Base-by-base conservation (phyloP, 2,797 vertebrate genomes). In the Tolypeutes matacus region DNA sequence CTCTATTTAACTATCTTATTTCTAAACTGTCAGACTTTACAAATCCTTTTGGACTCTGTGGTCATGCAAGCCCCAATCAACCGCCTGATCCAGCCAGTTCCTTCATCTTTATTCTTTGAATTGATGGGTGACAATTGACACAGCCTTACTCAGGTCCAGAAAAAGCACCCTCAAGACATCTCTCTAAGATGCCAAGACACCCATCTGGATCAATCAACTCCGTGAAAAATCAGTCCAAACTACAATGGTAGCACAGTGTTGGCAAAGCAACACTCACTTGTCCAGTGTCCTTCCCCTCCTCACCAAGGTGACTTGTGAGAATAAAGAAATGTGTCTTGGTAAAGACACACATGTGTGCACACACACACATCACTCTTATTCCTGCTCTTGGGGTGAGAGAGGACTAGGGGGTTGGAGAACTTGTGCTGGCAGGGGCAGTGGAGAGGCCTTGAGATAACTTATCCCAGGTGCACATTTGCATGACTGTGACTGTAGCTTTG, bases 41-140 rank as follows among this genome's bases (percentile, higher is more conserved):
- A 73, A 36, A 86, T 83, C 9, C 3, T 95, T 95, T 95, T 42
- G 80, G 82, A 96, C 29, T 94, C 73, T 39, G 49, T 60, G 62
- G 46, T 27, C 70, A 53, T n/a, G 58, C 18, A 75, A 84, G 46
- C 3, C 73, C 94, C 86, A 72, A 51, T 49, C 78, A 89, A 42
- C 53, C 18, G 58, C 62, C 64, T 21, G 46, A 83, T 65, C 65
- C 10, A 17, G 34, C 60, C 49, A 65, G 49, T 49, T 77, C 60
- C 27, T 77, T 92, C 58, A 34, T 46, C 31, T 65, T 89, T 85
- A 87, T 89, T 94, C 77, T 96, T 94, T 93, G 87, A 92, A 93
- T 49, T 93, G 78, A 93, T 86, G 89, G 56, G 53, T 76, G 62
- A 82, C 31, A 83, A 78, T 2, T 87, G 73, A 65, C 76, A 80